Percentiles rank a stretch among this genome's conserved stretches.
Conservation (phyloP, 2,888 invertebrate genomes). For the Hypolimnas misippus region DNA sequence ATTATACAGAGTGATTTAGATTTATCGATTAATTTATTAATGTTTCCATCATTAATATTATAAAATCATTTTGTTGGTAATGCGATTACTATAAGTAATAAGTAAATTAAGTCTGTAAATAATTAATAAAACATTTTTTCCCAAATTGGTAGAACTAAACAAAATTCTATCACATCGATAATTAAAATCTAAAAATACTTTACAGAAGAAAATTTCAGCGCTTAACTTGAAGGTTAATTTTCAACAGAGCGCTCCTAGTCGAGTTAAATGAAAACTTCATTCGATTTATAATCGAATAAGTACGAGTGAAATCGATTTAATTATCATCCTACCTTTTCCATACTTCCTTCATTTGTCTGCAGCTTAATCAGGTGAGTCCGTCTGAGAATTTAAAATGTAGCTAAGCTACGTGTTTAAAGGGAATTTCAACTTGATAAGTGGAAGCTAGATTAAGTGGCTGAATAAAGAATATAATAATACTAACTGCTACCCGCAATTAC, state of each 20-base stretch:
- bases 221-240: constrained; percentile 9
- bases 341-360: constrained; percentile 13
- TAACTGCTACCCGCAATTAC: too few species aligned
- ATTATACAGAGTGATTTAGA: too few species aligned
- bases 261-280: constrained; percentile 46
- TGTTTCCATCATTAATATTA: too few species aligned
- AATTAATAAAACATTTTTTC: too few species aligned
- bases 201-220: neutral
- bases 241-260: neutral
- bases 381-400: constrained; percentile 20
- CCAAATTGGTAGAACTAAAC: too few species aligned
- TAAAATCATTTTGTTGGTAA: too few species aligned
- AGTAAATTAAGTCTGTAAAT: too few species aligned
- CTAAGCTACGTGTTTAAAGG: neutral
- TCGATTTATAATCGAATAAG: constrained; percentile 52
- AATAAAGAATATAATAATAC: too few species aligned
- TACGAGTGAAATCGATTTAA: constrained; percentile 43
- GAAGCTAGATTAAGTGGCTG: neutral
- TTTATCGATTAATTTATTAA: too few species aligned
- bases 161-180: too few species aligned
- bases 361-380: constrained; percentile 15
- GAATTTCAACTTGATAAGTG: neutral
- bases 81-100: too few species aligned
- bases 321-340: constrained; percentile 41
- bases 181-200: neutral